Base-by-base conservation (phyloP, 1,140 invertebrate genomes). In the Bilobella aurantiaca region DNA sequence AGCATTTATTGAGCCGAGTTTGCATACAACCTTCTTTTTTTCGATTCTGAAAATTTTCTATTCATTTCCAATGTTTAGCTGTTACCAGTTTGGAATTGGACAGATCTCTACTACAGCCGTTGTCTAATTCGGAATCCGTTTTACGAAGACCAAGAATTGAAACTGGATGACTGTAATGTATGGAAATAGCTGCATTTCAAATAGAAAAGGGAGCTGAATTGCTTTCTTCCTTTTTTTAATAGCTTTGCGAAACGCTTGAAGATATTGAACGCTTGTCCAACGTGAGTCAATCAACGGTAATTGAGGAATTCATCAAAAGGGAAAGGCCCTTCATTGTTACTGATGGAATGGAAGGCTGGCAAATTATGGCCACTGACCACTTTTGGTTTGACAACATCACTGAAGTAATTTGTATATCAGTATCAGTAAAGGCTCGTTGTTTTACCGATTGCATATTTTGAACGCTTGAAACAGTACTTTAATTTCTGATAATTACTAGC, bases 61-160 rank as follows among this genome's bases (percentile, higher is more conserved):
- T 8, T 18, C 34, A 8, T 53, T 8, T 53, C 49, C 23, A 18
- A n/a, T n/a, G 21, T 23, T 3, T 66, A 80, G 78, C 72, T 88
- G 8, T 74, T 89, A 12, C 86, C 88, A 0, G 78, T 87, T 32
- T 90, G 86, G 85, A 86, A 90, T 73, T 91, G 88, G 88, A 86
- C 85, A n/a, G 80, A 82, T 5, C 75, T 89, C 18, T 89, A 89
- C 72, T 84, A 87, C 73, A 83, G 85, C 63, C 81, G 82, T 58
- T 91, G 89, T 73, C 77, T 90, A 68, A 81, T 90, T 47, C 80
- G 82, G 34, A 86, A 82, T 78, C 84, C 84, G 1, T 83, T 82
- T 68, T 85, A 82, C 71, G 80, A 78, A 31, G 78, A 78, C 30
- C 79, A 81, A 23, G 74, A 78, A 37, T 61, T 80, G 8, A 74